Evolutionary conservation across 1,140 invertebrate genomes (phyloP), one percentile per base, ranked within the genome.

Genomic region (Dryas iulia): DNA sequence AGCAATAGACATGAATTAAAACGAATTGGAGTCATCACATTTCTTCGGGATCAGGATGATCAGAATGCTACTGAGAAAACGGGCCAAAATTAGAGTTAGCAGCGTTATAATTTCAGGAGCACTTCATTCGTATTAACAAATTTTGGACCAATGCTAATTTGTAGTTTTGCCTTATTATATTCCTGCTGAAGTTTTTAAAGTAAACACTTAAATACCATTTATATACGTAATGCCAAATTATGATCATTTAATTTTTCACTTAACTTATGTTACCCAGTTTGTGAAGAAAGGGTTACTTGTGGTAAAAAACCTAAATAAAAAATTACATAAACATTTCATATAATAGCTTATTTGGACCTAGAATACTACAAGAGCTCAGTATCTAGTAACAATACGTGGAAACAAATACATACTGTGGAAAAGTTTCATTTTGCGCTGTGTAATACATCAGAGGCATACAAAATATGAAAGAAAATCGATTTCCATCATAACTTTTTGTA

Each of bases 291-390:
- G n/a, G 14, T 12, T 1, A 14, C 7, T 35, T 35, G 33, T 35
- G n/a, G 33, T 14, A 11, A 6, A 35, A 35, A 35, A 35, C 7
- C 4, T 35, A 35, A 6, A n/a, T 35, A 12, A 35, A 14, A 12
- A 6, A 6, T 12, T 35, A 12, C n/a, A 6, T n/a, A 24, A 60
- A 61, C 12, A 10, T 26, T 61, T 10, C 23, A n/a, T 26, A 26
- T 52, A 52, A 62, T 18, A 2, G 39, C 18, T 18, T 47, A 47
- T 47, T 47, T 30, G 59, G 14, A 62, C n/a, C n/a, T n/a, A 62
- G 26, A 62, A 28, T 3, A 30, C n/a, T 62, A 52, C n/a, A 8
- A 59, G 35, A 12, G 53, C 11, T n/a, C 21, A 25, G 21, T 56
- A 25, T 56, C 10, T 56, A 25, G 21, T n/a, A n/a, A 25, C 53